Evolutionary conservation across 2,797 vertebrate species (phyloP), one percentile per base, ranked within the genome.

Genomic region (Leptatherina wallacei): DNA sequence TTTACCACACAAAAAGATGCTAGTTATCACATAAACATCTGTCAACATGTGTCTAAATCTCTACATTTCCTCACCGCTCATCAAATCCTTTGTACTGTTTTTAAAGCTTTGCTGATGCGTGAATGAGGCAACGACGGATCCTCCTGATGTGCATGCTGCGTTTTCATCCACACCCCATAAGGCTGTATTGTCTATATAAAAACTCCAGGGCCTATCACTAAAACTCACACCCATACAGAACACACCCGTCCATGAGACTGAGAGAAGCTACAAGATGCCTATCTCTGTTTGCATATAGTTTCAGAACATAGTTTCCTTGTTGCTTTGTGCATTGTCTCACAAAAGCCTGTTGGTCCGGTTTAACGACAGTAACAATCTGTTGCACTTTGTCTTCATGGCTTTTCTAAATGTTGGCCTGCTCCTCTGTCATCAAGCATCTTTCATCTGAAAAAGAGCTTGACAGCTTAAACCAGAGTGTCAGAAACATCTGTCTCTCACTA

Each of bases 311-410:
- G 24, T 63, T 78, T 84, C 77, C 61, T 66, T 77, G 61, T 72
- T 52, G 71, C 65, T 66, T 47, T 61, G 52, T 67, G 57, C 32
- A 59, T 73, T 64, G 79, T 81, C 51, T 66, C 60, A 20, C 14
- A 42, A 55, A 79, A 88, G 83, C 91, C 77, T 52, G 90, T 65
- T 12, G 1, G 65, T 80, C 89, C 69, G 61, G 90, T 85, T 83
- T 2, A 51, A 64, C 77, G 78, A 63, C 71, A 81, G 65, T 47
- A 9, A 47, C 18, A 47, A 47, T 40, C n/a, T 42, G 9, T 36
- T 38, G 10, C 1, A 14, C 51, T 65, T 52, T n/a, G 47, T 60
- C 54, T 64, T 35, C 1, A 0, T 35, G 30, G 12, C 30, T 44
- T 67, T 58, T 65, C 51, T 60, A 0, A 3, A 42, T 29, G 10